These are phyloP conservation scores for Cistogaster globosa DNA, from an alignment of 2,888 invertebrate genomes.

Conservation along the genomic window DNA sequence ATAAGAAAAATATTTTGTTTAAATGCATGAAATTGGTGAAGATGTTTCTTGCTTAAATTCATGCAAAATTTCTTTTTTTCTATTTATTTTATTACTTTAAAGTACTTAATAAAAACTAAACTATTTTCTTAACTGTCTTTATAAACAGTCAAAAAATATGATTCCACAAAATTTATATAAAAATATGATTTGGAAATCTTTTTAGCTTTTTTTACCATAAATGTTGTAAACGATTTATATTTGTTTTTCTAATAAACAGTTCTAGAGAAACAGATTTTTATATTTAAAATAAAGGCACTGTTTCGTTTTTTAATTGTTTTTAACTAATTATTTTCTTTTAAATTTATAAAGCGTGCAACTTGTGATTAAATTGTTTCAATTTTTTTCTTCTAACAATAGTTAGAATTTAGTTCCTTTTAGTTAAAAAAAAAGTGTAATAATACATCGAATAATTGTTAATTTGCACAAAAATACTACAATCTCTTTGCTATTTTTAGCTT, in stretches of 20 bases:
- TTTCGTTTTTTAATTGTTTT: constrained; percentile 54
- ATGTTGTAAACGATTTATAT: constrained; percentile 42
- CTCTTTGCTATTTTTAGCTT: constrained; percentile 27
- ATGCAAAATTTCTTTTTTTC: constrained; percentile 30
- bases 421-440: constrained; percentile 13
- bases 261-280: constrained; percentile 67
- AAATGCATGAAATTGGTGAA: constrained; percentile 45
- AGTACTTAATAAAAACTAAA: constrained; percentile 25
- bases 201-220: constrained; percentile 23
- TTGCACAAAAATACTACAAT: constrained; percentile 55
- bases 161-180: constrained; percentile 55
- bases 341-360: constrained; percentile 63
- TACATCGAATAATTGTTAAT: constrained; percentile 25
- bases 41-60: constrained; percentile 17
- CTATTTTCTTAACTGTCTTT: constrained; percentile 46
- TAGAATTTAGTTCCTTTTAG: constrained; percentile 54
- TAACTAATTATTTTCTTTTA: constrained; percentile 30
- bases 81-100: background rate
- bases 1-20: background rate
- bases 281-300: constrained; percentile 69
- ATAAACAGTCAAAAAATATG: background rate
- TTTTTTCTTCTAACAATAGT: constrained; percentile 60
- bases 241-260: constrained; percentile 43
- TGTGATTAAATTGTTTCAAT: constrained; percentile 29
- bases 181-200: constrained; percentile 58